Evolutionary conservation across 2,797 vertebrate genomes (phyloP), one percentile per base, ranked within the genome.

Genomic region (Etheostoma nigrum): DNA sequence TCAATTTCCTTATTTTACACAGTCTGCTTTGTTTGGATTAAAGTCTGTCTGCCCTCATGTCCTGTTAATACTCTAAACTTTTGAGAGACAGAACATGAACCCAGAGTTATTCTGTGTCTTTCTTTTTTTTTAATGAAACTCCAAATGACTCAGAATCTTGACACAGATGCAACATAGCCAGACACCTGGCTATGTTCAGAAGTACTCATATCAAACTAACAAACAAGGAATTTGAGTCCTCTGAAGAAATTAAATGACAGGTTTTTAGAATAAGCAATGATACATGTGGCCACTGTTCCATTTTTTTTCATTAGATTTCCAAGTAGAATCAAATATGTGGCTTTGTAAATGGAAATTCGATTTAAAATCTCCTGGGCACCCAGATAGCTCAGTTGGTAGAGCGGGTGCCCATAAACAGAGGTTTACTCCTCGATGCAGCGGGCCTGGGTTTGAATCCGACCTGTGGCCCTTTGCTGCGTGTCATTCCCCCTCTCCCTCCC

Each of bases 111-210:
- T 72, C 44, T 42, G 8, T 59, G 27, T 60, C 12, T 64, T 58
- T 55, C 21, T 72, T 74, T 79, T 62, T 68, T 58, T 15, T 40
- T 36, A 76, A 78, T 72, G 13, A 64, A 76, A 72, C 61, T 67
- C 72, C 13, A 51, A 74, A 68, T 69, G 16, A 77, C 49, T 79
- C 66, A 64, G 36, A 10, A 54, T 82, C 59, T 71, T 79, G 51
- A 89, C 72, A 54, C 76, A 88, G 72, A 88, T 85, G 82, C n/a
- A n/a, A n/a, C n/a, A n/a, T n/a, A n/a, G n/a, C n/a, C n/a, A n/a
- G n/a, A n/a, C n/a, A n/a, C n/a, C n/a, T n/a, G n/a, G 21, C 72
- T 83, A 49, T 80, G 60, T 87, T 85, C 45, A 85, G 70, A 89
- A 48, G 25, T 25, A 42, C 55, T 70, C 33, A 51, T 44, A 76